Base-by-base conservation (phyloP, 2,113 vertebrate species). In the Thryonomys swinderianus region DNA sequence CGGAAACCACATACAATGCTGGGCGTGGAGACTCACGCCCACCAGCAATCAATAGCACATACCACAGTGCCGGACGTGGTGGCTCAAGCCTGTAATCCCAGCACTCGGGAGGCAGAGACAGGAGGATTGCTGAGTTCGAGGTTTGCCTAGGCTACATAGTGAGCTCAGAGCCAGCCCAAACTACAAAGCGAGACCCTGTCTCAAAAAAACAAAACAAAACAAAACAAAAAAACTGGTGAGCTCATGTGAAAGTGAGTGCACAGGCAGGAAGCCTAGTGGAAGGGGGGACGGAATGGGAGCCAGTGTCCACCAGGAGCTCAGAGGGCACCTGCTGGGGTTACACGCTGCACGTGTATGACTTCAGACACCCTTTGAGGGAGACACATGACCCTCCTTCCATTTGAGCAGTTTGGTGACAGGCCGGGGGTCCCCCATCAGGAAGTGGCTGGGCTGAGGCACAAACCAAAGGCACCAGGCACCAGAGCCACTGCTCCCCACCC, bases 281-380 rank as follows among this genome's bases (percentile, higher is more conserved):
- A n/a, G 0, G 17, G n/a, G 59, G n/a, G 62, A 18, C 6, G 55
- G 37, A 62, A 2, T 7, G 71, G 10, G 7, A 9, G 12, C 7
- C 8, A 34, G 11, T n/a, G 30, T 14, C 76, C 13, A 0, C 4
- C 12, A 25, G 53, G 67, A 55, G 69, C 30, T 55, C 18, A 3
- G 8, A 3, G 64, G 27, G 18, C 13, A 16, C 14, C n/a, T 30
- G 11, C 57, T 7, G 0, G 45, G 69, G n/a, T 7, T 4, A 9
- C 1, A 53, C 0, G 0, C 25, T 14, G 3, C 16, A 2, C 0
- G 7, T 7, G 27, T 0, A 6, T 0, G 1, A 37, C 4, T 17
- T 76, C 79, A 48, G 84, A 42, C 40, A 32, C 62, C 61, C 20
- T 8, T 8, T 1, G 34, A 89, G 45, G 40, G 40, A 32, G 7